Percentiles rank a stretch among this genome's conserved stretches.
Conservation (phyloP, 2,888 invertebrate genomes). For the Nomada hirtipes region DNA sequence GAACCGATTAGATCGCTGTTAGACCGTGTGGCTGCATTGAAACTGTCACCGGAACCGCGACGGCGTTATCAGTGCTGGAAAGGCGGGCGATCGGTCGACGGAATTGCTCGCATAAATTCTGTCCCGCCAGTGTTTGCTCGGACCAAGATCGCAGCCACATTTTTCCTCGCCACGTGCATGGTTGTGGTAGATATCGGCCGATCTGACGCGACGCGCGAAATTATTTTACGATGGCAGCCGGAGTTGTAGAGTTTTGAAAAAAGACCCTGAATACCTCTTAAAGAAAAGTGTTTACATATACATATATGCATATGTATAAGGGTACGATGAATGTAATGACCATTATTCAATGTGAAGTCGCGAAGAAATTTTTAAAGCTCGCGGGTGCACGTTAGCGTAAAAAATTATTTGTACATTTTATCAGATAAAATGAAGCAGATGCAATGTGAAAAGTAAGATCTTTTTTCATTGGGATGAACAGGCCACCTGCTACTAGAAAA, state of each 20-base stretch:
- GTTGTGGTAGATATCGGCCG: background rate
- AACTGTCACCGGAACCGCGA: conserved; percentile 30
- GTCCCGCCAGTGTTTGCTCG: conserved; percentile 36
- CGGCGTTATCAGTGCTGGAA: conserved; percentile 40
- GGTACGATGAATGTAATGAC: too few species aligned
- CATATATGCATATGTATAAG: too few species aligned
- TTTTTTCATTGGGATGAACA: too few species aligned
- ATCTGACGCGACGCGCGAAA: conserved; percentile 19
- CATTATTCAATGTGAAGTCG: too few species aligned
- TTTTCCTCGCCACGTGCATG: conserved; percentile 3
- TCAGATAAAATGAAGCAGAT: too few species aligned
- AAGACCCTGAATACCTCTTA: too few species aligned
- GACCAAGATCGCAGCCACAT: conserved; percentile 30
- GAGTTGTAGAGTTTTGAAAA: background rate
- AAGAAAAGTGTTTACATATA: too few species aligned
- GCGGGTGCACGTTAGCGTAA: too few species aligned
- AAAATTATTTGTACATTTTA: too few species aligned
- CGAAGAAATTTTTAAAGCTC: too few species aligned
- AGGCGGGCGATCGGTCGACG: conserved; percentile 33
- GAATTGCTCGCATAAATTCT: conserved; percentile 43
- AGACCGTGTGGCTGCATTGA: conserved; percentile 25
- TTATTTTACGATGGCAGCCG: background rate
- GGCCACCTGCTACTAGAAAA: background rate
- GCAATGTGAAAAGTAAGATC: too few species aligned
- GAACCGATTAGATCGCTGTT: conserved; percentile 51